Evolutionary conservation across 2,797 vertebrate species (phyloP).

Genomic region (Graptemys geographica): DNA sequence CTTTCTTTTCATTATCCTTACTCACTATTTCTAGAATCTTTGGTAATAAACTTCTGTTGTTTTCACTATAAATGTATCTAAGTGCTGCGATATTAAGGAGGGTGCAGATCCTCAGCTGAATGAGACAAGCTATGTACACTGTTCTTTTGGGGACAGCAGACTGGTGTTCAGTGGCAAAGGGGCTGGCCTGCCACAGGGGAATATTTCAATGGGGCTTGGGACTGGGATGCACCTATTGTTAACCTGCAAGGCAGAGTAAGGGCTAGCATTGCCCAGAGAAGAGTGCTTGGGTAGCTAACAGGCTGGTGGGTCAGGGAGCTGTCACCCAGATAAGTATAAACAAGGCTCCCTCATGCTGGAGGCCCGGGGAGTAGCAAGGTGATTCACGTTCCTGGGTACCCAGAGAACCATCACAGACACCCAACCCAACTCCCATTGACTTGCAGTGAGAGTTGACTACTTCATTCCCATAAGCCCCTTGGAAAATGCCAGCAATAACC

Average conservation of each 20-base stretch:
- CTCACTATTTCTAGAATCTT: background rate
- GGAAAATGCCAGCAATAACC: background rate
- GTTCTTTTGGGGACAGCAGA: background rate
- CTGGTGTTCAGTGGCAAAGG: background rate
- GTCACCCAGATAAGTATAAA: background rate
- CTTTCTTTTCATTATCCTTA: background rate
- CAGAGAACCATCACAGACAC: background rate
- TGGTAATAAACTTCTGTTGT: background rate
- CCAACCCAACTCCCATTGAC: background rate
- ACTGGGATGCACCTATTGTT: background rate
- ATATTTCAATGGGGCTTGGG: background rate
- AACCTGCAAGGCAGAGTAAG: background rate
- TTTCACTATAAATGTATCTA: background rate
- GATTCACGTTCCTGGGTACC: background rate
- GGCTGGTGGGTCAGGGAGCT: background rate
- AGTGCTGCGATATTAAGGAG: background rate
- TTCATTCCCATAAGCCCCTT: background rate
- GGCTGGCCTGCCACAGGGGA: background rate
- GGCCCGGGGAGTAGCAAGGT: background rate
- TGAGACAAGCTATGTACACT: background rate
- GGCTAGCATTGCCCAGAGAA: background rate
- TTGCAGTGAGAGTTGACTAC: background rate
- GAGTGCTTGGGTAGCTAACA: background rate
- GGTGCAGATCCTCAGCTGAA: background rate
- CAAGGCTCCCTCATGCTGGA: background rate